Percentiles rank a stretch among this genome's conserved stretches.
phyloP scores from a whole-genome alignment of 1,140 invertebrate species.

The Anoplophora glabripennis region DNA sequence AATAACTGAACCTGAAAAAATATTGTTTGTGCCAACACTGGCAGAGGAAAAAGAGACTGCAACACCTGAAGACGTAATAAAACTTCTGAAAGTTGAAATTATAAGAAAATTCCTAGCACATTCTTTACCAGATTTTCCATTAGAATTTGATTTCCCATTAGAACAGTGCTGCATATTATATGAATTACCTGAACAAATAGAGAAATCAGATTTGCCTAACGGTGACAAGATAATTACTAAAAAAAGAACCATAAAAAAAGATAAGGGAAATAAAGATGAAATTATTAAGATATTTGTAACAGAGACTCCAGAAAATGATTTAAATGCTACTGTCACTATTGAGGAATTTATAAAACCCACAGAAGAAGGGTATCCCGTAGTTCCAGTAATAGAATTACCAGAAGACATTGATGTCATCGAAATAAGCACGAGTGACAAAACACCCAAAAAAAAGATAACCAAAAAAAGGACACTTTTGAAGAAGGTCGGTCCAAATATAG shows the following conservation, averaged over 20 bases:
- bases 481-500: conserved; percentile 36
- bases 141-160: conserved; percentile 16
- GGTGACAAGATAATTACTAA: conserved; percentile 23
- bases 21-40: conserved; percentile 33
- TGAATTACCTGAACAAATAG: conserved; percentile 28
- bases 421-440: conserved; percentile 46
- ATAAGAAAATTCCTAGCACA: conserved; percentile 34
- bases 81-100: conserved; percentile 33
- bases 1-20: conserved; percentile 28
- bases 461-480: conserved; percentile 41
- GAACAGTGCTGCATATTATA: conserved; percentile 19
- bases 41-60: conserved; percentile 26
- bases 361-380: conserved; percentile 21
- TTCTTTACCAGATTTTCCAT: conserved; percentile 32
- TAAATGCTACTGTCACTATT: conserved; percentile 24
- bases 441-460: conserved; percentile 43
- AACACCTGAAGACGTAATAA: conserved; percentile 29
- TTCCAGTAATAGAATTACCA: conserved; percentile 41
- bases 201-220: conserved; percentile 7
- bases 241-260: conserved; percentile 31
- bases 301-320: conserved; percentile 15
- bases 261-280: conserved; percentile 32
- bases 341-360: conserved; percentile 17
- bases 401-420: conserved; percentile 52
- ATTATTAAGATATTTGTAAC: conserved; percentile 24